Evolutionary conservation across 2,888 invertebrate species (phyloP).

Genomic region (Pocota personata): DNA sequence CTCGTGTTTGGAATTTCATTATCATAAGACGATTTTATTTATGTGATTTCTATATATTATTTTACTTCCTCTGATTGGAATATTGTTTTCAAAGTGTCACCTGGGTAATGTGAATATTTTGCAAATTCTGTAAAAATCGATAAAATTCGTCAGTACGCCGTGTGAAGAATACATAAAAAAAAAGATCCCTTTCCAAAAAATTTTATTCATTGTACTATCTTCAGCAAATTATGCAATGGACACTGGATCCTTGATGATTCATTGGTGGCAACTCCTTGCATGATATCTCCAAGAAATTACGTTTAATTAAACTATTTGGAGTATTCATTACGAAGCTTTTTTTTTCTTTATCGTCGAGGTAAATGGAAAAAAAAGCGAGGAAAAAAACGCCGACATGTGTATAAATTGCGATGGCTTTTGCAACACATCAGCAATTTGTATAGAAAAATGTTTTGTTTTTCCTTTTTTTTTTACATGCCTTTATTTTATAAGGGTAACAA

Average conservation of each 20-base stretch:
- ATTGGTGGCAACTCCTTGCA: slow-evolving; percentile 8
- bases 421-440: slow-evolving; percentile 32
- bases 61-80: background rate
- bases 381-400: slow-evolving; percentile 44
- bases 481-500: slow-evolving; percentile 5
- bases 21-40: background rate
- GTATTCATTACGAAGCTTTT: background rate
- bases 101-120: background rate
- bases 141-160: background rate
- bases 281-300: background rate
- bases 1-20: slow-evolving; percentile 35
- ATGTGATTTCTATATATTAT: background rate
- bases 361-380: background rate
- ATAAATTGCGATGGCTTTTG: slow-evolving; percentile 31
- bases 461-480: background rate
- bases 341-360: background rate
- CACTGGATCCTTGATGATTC: slow-evolving; percentile 37
- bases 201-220: background rate
- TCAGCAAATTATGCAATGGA: slow-evolving; percentile 58
- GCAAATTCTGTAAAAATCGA: slow-evolving; percentile 50
- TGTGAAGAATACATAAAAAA: slow-evolving; percentile 24
- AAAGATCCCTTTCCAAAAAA: slow-evolving; percentile 28
- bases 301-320: background rate
- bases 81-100: slow-evolving; percentile 2
- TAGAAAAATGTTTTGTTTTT: slow-evolving; percentile 14